Base-by-base conservation (phyloP, 2,888 invertebrate species). In the Tachina grossa region DNA sequence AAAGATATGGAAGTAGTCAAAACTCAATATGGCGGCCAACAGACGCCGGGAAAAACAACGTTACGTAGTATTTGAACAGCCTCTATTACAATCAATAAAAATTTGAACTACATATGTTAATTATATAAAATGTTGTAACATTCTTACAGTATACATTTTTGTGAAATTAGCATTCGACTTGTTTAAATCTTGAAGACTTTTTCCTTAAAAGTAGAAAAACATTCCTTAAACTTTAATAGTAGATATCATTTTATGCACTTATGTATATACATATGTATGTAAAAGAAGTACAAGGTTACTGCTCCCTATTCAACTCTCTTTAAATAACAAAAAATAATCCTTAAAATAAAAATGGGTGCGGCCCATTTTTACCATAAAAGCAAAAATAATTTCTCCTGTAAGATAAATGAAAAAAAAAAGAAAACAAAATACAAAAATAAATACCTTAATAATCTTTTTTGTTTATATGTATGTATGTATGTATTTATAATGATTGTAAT, bases 271-370 rank as follows among this genome's bases (percentile, higher is more conserved):
- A n/a, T n/a, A 31, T 0, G 6, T 31, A 31, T 31, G 61, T 69
- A 61, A 69, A 78, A 43, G 55, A 47, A 47, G 47, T 61, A 72
- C 79, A 79, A 72, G 55, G 79, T 79, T 79, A 79, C 63, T 81
- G 81, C 81, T 81, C 81, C 75, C 75, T 59, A 53, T 68, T 68
- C 31, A 68, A 75, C 75, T 81, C 81, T 68, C 81, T 81, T 81
- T 53, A 75, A n/a, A 68, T 74, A 75, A 14, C 43, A 68, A 39
- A 68, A 55, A 69, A 79, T 72, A 72, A 68, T 78, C 65, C 66
- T 78, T 77, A 65, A 43, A 59, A 78, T 66, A 78, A 14, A 80
- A 78, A 85, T 85, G 85, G 85, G 85, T 85, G 85, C 82, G 85
- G 85, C 69, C 81, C 77, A 49, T 72, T 76, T 59, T 80, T 59